phyloP scores from a whole-genome alignment of 2,797 vertebrate genomes.

The Amblyraja radiata region DNA sequence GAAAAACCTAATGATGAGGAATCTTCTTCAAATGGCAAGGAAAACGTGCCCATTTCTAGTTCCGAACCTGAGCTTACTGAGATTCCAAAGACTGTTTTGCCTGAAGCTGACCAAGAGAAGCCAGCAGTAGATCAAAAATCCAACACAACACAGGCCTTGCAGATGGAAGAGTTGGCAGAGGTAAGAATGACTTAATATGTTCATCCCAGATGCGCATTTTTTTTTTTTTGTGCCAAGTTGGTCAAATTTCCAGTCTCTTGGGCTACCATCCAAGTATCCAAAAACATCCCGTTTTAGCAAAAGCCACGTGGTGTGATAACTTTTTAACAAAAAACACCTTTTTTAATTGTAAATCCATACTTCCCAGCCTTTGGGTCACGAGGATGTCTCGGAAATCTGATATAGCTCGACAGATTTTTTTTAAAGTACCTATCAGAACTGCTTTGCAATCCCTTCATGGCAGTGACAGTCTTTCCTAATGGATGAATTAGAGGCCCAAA shows the following conservation, averaged over 20 bases:
- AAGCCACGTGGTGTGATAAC: background rate
- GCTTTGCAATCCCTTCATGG: background rate
- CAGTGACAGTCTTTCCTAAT: background rate
- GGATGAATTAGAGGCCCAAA: background rate
- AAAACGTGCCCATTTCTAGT: constrained; percentile 60
- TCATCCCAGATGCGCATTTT: background rate
- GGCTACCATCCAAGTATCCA: too few relatives aligned
- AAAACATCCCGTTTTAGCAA: background rate
- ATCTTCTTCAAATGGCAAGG: constrained; percentile 60
- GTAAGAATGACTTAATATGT: constrained; percentile 47
- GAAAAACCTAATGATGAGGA: constrained; percentile 61
- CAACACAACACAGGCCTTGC: constrained; percentile 59
- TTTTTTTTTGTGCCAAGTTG: background rate
- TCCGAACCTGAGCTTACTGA: constrained; percentile 57
- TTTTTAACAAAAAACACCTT: too few relatives aligned
- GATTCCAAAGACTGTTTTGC: constrained; percentile 45
- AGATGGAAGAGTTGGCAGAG: constrained; percentile 60
- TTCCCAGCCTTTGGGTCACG: background rate
- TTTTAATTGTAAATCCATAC: too few relatives aligned
- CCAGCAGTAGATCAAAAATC: constrained; percentile 46
- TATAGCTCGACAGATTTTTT: background rate
- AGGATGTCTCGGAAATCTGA: background rate
- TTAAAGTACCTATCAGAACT: background rate
- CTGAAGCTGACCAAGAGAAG: constrained; percentile 48
- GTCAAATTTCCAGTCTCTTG: background rate